Evolutionary conservation across 2,888 invertebrate species (phyloP), one percentile per base, ranked within the genome.

Genomic region (Suillia variegata): DNA sequence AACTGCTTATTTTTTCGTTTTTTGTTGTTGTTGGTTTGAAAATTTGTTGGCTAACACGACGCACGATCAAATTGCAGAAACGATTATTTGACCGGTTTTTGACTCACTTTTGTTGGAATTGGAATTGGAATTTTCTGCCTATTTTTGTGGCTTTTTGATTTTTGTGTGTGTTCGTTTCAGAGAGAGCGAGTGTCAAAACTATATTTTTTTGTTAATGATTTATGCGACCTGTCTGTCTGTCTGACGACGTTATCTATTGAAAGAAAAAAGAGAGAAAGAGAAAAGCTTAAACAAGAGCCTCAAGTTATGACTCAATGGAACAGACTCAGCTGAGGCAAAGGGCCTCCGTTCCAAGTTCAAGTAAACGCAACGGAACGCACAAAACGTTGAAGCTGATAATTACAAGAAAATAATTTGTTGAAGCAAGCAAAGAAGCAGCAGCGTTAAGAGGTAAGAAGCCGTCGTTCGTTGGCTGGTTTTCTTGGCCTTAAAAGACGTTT

Each of bases 341-440:
- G n/a, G n/a, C n/a, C n/a, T n/a, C n/a, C n/a, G n/a, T n/a, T n/a
- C n/a, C n/a, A n/a, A n/a, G 13, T 38, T 38, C 38, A 38, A 34
- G 48, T 31, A 34, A 34, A 22, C 56, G 49, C 22, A 49, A 49
- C 38, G n/a, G n/a, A n/a, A n/a, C n/a, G n/a, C 45, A 56, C 24
- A 56, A 56, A 56, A 47, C 50, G 56, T 50, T 38, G 21, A 34
- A 50, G 56, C 50, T 49, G 56, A 58, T 58, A 53, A 58, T 58
- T 58, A 58, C 58, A 53, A 31, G 33, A 47, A 58, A 26, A 26
- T 10, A 26, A 26, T 26, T 26, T 26, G 31, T 31, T 31, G n/a
- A 38, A n/a, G 5, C 38, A 38, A 38, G 38, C 8, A 8, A 4
- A n/a, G 12, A 38, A n/a, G 15, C 8, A 8, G 38, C 15, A 38